Conservation (phyloP, 2,888 invertebrate species). For the Folsomia candida region DNA sequence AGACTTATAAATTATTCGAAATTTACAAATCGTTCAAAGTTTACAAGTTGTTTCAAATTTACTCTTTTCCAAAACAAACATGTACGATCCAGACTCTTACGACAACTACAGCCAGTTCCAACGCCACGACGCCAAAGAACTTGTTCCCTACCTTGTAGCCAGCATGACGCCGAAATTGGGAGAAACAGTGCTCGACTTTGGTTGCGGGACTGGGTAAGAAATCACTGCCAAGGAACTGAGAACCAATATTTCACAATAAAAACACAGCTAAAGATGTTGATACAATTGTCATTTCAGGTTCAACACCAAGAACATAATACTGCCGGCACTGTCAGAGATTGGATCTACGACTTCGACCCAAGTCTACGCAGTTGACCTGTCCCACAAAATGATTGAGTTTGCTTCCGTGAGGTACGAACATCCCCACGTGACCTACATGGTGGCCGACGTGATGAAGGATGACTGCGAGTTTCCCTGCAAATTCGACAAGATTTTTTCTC, state of each 20-base stretch:
- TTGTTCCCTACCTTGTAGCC: conserved; percentile 46
- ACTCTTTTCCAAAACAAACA: conserved; percentile 25
- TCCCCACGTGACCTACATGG: conserved; percentile 47
- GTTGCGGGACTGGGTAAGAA: conserved; percentile 48
- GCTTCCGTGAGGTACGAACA: conserved; percentile 45
- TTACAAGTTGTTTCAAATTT: no score
- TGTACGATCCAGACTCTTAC: conserved; percentile 50
- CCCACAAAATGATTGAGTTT: conserved; percentile 50
- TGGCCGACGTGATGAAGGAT: conserved; percentile 48
- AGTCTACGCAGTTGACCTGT: conserved; percentile 48
- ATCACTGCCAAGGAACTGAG: no score
- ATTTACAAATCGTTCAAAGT: no score
- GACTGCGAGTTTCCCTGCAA: conserved; percentile 44
- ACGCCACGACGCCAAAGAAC: conserved; percentile 45
- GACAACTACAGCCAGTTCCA: conserved; percentile 49
- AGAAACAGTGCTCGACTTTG: conserved; percentile 46
- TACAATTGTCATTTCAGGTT: conserved; percentile 12
- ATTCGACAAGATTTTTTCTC: conserved; percentile 50
- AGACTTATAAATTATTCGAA: no score
- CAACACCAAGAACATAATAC: conserved; percentile 44
- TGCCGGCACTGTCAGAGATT: conserved; percentile 31
- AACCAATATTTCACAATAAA: no score
- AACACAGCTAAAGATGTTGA: no score
- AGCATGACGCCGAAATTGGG: conserved; percentile 39
- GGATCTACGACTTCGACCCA: neutral